These are phyloP conservation scores for Poecilia wingei DNA, from an alignment of 2,797 vertebrate genomes.

Conservation along the genomic window DNA sequence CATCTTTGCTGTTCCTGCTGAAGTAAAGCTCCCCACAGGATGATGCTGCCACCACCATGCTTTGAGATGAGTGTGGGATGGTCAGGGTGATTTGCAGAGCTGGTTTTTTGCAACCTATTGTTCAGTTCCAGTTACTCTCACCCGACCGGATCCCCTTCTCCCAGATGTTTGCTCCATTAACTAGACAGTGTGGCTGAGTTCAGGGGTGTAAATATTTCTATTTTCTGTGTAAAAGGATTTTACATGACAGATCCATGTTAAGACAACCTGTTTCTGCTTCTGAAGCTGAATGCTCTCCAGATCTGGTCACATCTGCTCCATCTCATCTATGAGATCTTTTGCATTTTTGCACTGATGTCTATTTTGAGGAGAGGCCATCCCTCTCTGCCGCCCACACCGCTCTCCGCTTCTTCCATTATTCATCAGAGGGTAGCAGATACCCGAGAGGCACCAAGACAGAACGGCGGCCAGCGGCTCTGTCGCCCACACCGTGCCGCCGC, in stretches of 20 bases:
- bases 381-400: constrained; percentile 65
- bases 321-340: constrained; percentile 20
- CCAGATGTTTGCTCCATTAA: background rate
- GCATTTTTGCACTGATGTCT: constrained; percentile 54
- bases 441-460: constrained; percentile 26
- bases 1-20: background rate
- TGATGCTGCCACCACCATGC: background rate
- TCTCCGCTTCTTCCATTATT: constrained; percentile 72
- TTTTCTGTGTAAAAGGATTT: background rate
- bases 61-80: background rate
- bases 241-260: background rate
- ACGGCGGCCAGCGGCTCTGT: constrained; percentile 19
- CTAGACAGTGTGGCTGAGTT: background rate
- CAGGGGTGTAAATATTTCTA: background rate
- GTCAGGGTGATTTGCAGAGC: no score
- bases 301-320: background rate
- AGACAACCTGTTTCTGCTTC: background rate
- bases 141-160: background rate
- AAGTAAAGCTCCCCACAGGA: background rate
- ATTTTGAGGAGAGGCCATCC: constrained; percentile 72
- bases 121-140: background rate
- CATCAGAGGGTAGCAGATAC: constrained; percentile 55
- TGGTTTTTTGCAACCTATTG: background rate
- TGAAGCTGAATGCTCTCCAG: background rate
- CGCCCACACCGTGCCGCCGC: constrained; percentile 11